Percentiles rank a stretch among this genome's conserved stretches.
Evolutionary conservation across 2,888 invertebrate species (phyloP).

Genomic region (Dioctria linearis): DNA sequence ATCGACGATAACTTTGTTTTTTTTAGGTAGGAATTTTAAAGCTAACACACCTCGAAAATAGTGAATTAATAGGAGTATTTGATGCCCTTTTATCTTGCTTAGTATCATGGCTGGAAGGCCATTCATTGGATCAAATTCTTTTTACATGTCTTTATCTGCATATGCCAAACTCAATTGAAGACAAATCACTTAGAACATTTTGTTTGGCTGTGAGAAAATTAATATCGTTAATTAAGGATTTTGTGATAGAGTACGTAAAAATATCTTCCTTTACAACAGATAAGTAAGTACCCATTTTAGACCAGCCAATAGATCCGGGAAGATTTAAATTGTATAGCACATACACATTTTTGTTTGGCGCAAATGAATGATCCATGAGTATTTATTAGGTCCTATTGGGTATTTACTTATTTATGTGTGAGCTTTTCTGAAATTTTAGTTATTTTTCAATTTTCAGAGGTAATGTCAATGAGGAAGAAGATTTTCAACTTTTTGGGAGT

Average conservation of each 20-base stretch:
- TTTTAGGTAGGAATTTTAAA: slow-evolving; percentile 83
- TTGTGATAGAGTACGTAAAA: slow-evolving; percentile 82
- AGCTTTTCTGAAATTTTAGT: too few relatives aligned
- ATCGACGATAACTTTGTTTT: not conserved
- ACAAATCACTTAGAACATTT: slow-evolving; percentile 88
- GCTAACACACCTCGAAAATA: slow-evolving; percentile 80
- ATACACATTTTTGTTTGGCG: too few relatives aligned
- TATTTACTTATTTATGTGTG: not conserved
- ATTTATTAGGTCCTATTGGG: too few relatives aligned
- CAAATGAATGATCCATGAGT: too few relatives aligned
- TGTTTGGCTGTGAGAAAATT: slow-evolving; percentile 90
- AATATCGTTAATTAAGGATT: slow-evolving; percentile 90
- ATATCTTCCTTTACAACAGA: not conserved
- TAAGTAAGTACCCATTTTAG: too few relatives aligned
- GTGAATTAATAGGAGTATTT: slow-evolving; percentile 92
- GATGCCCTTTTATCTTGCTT: slow-evolving; percentile 95
- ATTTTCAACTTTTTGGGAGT: slow-evolving; percentile 91
- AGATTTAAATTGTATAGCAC: too few relatives aligned
- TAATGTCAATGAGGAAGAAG: slow-evolving; percentile 94
- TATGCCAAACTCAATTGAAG: slow-evolving; percentile 87
- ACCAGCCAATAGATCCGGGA: too few relatives aligned
- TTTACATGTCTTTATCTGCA: slow-evolving; percentile 97
- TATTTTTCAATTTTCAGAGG: slow-evolving; percentile 73
- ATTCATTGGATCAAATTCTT: slow-evolving; percentile 96
- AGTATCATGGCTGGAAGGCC: slow-evolving; percentile 98